phyloP scores from a whole-genome alignment of 1,140 invertebrate species.

The Papilio polytes region DNA sequence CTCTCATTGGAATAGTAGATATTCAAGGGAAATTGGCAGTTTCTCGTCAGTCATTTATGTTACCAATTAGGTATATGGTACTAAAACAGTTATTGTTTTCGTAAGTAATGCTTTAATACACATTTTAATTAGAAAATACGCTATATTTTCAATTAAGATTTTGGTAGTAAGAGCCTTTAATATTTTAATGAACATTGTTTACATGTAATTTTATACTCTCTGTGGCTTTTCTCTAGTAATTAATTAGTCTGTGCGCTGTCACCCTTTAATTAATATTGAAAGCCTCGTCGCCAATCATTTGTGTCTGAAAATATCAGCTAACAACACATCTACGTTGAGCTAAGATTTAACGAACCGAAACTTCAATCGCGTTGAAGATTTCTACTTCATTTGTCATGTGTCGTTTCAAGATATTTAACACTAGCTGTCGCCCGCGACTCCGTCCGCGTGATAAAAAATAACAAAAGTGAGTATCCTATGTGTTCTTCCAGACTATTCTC shows the following conservation, averaged over 20 bases:
- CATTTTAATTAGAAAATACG: neutral
- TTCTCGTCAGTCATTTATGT: too few relatives aligned
- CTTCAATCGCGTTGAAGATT: slow-evolving; percentile 21
- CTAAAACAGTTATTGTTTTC: too few relatives aligned
- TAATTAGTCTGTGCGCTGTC: slow-evolving; percentile 25
- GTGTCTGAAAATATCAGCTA: neutral
- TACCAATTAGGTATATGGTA: neutral
- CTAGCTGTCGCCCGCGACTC: too few relatives aligned
- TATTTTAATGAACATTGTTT: slow-evolving; percentile 14
- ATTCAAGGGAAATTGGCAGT: too few relatives aligned
- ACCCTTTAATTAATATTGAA: slow-evolving; percentile 18
- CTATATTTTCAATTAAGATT: neutral
- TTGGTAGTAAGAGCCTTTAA: neutral
- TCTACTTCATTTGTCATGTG: slow-evolving; percentile 36
- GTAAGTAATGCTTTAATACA: too few relatives aligned
- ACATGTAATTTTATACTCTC: neutral
- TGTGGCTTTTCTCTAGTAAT: neutral
- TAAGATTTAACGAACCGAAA: slow-evolving; percentile 17
- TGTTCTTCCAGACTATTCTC: too few relatives aligned
- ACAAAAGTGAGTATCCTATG: too few relatives aligned
- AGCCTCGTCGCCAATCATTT: neutral
- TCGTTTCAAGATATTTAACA: slow-evolving; percentile 1
- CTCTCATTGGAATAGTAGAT: too few relatives aligned
- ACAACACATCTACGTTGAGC: neutral
- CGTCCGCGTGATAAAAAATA: too few relatives aligned